A percentile compares a stretch with the other conserved stretches of the same genome.
Conservation (phyloP, 1,140 invertebrate species). For the Anoplophora glabripennis region DNA sequence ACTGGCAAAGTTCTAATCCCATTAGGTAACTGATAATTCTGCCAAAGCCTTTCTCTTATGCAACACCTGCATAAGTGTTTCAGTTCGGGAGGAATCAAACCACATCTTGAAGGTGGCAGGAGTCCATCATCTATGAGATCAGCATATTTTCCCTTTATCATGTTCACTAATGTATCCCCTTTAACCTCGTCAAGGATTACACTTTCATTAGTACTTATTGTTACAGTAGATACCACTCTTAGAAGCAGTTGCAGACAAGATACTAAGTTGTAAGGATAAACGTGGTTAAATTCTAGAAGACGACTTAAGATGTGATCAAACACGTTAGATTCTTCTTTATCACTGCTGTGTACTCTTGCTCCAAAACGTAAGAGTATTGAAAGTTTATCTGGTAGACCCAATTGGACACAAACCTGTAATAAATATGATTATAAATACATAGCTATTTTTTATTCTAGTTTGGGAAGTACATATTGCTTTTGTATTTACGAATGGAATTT, state of each 20-base stretch:
- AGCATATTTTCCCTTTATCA: conserved; percentile 61
- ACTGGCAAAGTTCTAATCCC: conserved; percentile 66
- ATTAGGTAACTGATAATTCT: conserved; percentile 68
- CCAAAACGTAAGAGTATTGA: conserved; percentile 70
- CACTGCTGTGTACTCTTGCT: conserved; percentile 53
- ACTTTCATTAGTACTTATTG: conserved; percentile 45
- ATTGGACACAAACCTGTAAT: conserved; percentile 56
- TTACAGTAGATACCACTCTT: conserved; percentile 56
- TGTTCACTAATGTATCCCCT: conserved; percentile 53
- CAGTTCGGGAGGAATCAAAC: conserved; percentile 58
- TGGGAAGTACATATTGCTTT: no score
- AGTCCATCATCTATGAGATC: conserved; percentile 61
- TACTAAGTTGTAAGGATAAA: conserved; percentile 65
- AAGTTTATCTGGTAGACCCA: conserved; percentile 68
- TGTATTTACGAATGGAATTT: no score
- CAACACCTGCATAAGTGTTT: conserved; percentile 65
- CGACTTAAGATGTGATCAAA: conserved; percentile 61
- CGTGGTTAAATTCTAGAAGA: conserved; percentile 60
- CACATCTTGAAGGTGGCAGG: conserved; percentile 59
- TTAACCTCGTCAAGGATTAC: conserved; percentile 39
- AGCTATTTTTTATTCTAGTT: no score
- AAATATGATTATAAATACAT: not conserved
- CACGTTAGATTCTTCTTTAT: conserved; percentile 52
- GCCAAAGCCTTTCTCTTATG: conserved; percentile 62
- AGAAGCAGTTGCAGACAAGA: conserved; percentile 65